Evolutionary conservation across 2,888 invertebrate species (phyloP).

Genomic region (Pachycephus smyrnensis): DNA sequence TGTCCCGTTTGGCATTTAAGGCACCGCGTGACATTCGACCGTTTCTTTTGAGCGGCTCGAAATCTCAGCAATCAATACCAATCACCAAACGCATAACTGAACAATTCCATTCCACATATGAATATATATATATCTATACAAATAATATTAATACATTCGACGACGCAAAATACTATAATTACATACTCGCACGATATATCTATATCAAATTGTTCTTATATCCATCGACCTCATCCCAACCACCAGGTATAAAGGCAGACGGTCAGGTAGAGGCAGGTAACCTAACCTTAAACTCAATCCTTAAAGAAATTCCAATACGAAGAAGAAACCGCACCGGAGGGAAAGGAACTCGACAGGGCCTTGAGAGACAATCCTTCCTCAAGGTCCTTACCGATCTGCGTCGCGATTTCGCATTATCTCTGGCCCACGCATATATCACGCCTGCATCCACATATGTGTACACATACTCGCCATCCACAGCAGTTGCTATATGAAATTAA

Average conservation of each 20-base stretch:
- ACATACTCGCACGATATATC: background rate
- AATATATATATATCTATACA: too few relatives aligned
- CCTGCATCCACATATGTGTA: slow-evolving; percentile 7
- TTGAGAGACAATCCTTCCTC: background rate
- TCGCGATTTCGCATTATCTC: background rate
- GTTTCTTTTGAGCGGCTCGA: background rate
- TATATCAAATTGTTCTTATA: background rate
- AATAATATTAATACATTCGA: too few relatives aligned
- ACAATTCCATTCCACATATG: background rate
- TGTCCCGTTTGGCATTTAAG: background rate
- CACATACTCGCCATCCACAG: background rate
- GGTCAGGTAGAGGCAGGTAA: background rate
- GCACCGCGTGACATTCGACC: background rate
- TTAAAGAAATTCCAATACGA: background rate
- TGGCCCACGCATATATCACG: background rate
- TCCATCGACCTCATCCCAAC: background rate
- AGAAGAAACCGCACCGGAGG: background rate
- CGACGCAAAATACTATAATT: too few relatives aligned
- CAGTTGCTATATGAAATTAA: slow-evolving; percentile 50
- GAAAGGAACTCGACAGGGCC: background rate
- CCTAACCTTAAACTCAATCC: background rate
- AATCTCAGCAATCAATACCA: background rate
- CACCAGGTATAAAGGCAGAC: background rate
- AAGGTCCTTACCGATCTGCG: background rate
- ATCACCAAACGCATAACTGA: too few relatives aligned